Evolutionary conservation across 2,113 vertebrate species (phyloP).

Genomic region (Seriola quinqueradiata): DNA sequence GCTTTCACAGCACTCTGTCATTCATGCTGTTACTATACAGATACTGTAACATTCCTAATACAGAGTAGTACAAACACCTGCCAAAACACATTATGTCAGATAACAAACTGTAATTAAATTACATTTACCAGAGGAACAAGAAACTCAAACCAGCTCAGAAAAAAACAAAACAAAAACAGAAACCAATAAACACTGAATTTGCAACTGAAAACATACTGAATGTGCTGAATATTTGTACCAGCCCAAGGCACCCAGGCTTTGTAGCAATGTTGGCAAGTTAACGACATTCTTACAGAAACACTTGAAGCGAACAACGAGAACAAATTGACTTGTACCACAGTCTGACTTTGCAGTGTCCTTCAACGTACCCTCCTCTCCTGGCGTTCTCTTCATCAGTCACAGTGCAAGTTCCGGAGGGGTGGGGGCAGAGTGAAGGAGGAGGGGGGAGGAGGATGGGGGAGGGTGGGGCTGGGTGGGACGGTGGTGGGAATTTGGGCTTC

Average conservation of each 20-base stretch:
- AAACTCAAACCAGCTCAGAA: slow-evolving; percentile 64
- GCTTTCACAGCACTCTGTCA: slow-evolving; percentile 84
- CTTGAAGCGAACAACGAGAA: slow-evolving; percentile 78
- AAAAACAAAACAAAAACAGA: slow-evolving; percentile 43
- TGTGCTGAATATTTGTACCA: slow-evolving; percentile 82
- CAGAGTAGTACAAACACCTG: slow-evolving; percentile 86
- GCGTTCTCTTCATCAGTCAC: slow-evolving; percentile 80
- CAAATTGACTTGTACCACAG: slow-evolving; percentile 74
- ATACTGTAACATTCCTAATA: slow-evolving; percentile 85
- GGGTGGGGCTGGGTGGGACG: no score
- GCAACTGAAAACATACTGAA: slow-evolving; percentile 77
- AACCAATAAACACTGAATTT: slow-evolving; percentile 73
- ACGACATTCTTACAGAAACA: slow-evolving; percentile 85
- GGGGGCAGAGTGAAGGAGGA: background rate
- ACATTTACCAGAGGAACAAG: slow-evolving; percentile 77
- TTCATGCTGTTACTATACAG: slow-evolving; percentile 87
- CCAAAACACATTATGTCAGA: slow-evolving; percentile 78
- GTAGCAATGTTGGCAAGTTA: slow-evolving; percentile 87
- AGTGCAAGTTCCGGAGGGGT: slow-evolving; percentile 83
- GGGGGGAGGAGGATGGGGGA: background rate
- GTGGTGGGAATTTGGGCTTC: background rate
- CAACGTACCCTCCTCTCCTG: slow-evolving; percentile 56
- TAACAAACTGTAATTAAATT: slow-evolving; percentile 74
- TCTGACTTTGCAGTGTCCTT: slow-evolving; percentile 79
- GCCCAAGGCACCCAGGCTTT: slow-evolving; percentile 91